Base-by-base conservation (phyloP, 2,888 invertebrate species). In the Tridacna crocea region DNA sequence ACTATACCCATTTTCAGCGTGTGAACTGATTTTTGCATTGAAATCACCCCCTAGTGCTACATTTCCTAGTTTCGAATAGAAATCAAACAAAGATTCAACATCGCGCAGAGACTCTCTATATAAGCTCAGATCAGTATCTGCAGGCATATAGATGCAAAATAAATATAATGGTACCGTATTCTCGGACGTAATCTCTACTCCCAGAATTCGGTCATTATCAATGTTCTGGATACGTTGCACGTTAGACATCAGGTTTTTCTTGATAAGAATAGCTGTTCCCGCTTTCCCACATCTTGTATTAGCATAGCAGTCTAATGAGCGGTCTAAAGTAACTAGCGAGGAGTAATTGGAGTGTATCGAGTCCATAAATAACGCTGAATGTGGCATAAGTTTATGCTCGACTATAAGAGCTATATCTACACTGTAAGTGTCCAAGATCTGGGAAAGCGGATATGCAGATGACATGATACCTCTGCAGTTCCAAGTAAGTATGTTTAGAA, bases 401-500 rank as follows among this genome's bases (percentile, higher is more conserved):
- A 24, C 26, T 15, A 63, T 63, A 63, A 63, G 65, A 12, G 65
- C 65, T 63, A 63, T 63, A n/a, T 63, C 65, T 15, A 63, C n/a
- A 63, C n/a, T 26, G 12, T 63, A 11, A 13, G 11, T 63, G 65
- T 63, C 65, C n/a, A 63, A 26, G 13, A 63, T 63, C 13, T 63
- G 65, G 22, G 65, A 63, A 12, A 63, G n/a, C 65, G 65, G 26
- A n/a, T 63, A 63, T n/a, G 65, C 65, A 13, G 65, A 24, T 11
- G 65, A 63, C 65, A 63, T 63, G n/a, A 63, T 63, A 13, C 51
- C 51, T 51, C 51, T 79, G n/a, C n/a, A n/a, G n/a, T n/a, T n/a
- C n/a, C n/a, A n/a, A n/a, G n/a, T n/a, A n/a, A n/a, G n/a, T n/a
- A n/a, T n/a, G n/a, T n/a, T n/a, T n/a, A n/a, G n/a, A n/a, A n/a